Percentiles rank a stretch among this genome's conserved stretches.
Conservation (phyloP, 2,888 invertebrate species). For the Tanytarsus gracilentus region DNA sequence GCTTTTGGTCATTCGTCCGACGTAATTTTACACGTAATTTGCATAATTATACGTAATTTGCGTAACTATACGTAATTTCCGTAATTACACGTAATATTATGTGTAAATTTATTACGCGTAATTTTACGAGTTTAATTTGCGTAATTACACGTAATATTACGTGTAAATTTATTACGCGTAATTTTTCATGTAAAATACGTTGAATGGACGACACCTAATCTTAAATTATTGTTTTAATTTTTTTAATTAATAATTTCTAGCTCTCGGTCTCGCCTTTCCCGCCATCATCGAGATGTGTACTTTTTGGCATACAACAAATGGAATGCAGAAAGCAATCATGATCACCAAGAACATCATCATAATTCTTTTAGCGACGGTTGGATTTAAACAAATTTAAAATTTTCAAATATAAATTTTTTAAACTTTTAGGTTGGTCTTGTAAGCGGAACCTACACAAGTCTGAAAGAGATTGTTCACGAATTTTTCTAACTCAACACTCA, state of each 20-base stretch:
- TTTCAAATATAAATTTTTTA: no score
- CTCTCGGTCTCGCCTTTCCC: slow-evolving; percentile 81
- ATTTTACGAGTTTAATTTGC: no score
- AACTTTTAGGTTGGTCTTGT: slow-evolving; percentile 51
- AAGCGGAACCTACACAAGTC: slow-evolving; percentile 60
- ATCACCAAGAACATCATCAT: slow-evolving; percentile 53
- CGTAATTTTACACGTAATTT: no score
- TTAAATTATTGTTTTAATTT: no score
- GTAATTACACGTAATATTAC: no score
- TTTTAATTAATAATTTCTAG: slow-evolving; percentile 36
- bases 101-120: no score
- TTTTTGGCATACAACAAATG: slow-evolving; percentile 60
- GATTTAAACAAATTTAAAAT: background rate
- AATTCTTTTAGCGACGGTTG: slow-evolving; percentile 51
- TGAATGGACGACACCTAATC: no score
- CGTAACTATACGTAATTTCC: no score
- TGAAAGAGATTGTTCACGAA: slow-evolving; percentile 53
- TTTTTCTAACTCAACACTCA: slow-evolving; percentile 39
- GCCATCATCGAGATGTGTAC: slow-evolving; percentile 78
- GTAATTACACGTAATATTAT: no score
- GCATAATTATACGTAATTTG: no score
- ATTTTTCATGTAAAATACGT: no score
- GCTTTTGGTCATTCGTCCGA: background rate
- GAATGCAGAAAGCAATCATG: slow-evolving; percentile 49
- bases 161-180: no score